These are phyloP conservation scores for Abrostola tripartita DNA, from an alignment of 2,888 invertebrate species.

Conservation along the genomic window DNA sequence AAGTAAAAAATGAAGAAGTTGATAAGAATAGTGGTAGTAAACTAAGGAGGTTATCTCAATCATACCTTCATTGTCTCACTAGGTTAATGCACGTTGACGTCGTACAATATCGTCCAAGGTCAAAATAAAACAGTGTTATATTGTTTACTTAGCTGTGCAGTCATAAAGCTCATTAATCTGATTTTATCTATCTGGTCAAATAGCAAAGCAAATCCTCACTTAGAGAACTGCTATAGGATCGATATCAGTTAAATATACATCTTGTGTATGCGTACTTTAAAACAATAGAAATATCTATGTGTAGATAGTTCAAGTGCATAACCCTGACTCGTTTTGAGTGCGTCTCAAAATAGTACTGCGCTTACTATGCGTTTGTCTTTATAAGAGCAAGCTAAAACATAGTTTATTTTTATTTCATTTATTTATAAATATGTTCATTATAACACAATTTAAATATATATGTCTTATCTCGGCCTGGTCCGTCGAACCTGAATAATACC, in stretches of 20 bases:
- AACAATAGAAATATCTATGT: conserved; percentile 8
- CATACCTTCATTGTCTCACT: conserved; percentile 16
- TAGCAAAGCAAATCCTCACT: conserved; percentile 6
- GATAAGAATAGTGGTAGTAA: not conserved
- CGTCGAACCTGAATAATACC: no score
- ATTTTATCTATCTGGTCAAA: conserved; percentile 7
- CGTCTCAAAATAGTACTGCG: conserved; percentile 4
- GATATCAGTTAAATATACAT: conserved; percentile 7
- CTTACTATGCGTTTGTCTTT: not conserved
- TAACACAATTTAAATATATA: no score
- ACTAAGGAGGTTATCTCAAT: conserved; percentile 15
- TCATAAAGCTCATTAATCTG: conserved; percentile 10
- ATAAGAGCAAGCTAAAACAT: not conserved
- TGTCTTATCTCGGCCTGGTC: no score
- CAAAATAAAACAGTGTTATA: conserved; percentile 8
- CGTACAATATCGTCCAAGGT: conserved; percentile 20
- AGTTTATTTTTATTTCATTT: no score
- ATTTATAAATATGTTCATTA: no score
- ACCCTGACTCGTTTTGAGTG: conserved; percentile 7
- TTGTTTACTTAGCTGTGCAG: conserved; percentile 14
- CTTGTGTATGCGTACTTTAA: not conserved
- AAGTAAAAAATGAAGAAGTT: no score
- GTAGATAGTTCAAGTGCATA: conserved; percentile 5
- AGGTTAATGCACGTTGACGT: conserved; percentile 16
- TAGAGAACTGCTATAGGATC: not conserved